Percentiles rank a stretch among this genome's conserved stretches.
phyloP scores from a whole-genome alignment of 2,113 vertebrate genomes.

The Pao palembangensis region DNA sequence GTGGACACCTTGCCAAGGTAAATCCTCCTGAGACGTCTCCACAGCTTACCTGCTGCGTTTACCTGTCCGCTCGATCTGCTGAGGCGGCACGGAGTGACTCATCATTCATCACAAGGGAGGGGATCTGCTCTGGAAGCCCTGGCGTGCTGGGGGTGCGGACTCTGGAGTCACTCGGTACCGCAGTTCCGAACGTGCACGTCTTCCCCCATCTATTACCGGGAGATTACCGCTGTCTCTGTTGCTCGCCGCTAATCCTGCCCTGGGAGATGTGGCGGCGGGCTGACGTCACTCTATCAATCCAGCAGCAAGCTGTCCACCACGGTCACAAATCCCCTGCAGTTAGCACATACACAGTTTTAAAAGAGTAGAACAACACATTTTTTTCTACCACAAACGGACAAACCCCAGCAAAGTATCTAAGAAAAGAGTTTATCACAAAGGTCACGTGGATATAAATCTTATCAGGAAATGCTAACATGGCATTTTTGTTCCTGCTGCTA shows the following conservation, averaged over 20 bases:
- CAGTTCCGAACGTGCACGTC: slow-evolving; percentile 57
- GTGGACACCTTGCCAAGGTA: slow-evolving; percentile 46
- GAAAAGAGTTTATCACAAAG: too few relatives aligned
- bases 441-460: too few relatives aligned
- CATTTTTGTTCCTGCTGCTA: too few relatives aligned
- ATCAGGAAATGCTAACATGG: too few relatives aligned
- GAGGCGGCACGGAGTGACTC: slow-evolving; percentile 33
- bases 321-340: slow-evolving; percentile 62
- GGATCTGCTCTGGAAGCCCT: slow-evolving; percentile 23
- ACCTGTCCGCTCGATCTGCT: slow-evolving; percentile 46
- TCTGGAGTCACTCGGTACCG: slow-evolving; percentile 29
- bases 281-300: slow-evolving; percentile 74
- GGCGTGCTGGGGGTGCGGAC: not conserved
- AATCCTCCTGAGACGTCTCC: slow-evolving; percentile 51
- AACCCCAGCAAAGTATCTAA: too few relatives aligned
- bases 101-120: slow-evolving; percentile 22
- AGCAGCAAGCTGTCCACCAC: slow-evolving; percentile 59
- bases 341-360: slow-evolving; percentile 2
- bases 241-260: slow-evolving; percentile 72
- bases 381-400: not conserved
- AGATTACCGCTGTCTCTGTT: slow-evolving; percentile 73
- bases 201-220: slow-evolving; percentile 55
- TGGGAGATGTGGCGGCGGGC: slow-evolving; percentile 66
- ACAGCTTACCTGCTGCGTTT: slow-evolving; percentile 58
- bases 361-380: slow-evolving; percentile 13